phyloP scores from a whole-genome alignment of 2,888 invertebrate species.

The Leptinotarsa juncta region DNA sequence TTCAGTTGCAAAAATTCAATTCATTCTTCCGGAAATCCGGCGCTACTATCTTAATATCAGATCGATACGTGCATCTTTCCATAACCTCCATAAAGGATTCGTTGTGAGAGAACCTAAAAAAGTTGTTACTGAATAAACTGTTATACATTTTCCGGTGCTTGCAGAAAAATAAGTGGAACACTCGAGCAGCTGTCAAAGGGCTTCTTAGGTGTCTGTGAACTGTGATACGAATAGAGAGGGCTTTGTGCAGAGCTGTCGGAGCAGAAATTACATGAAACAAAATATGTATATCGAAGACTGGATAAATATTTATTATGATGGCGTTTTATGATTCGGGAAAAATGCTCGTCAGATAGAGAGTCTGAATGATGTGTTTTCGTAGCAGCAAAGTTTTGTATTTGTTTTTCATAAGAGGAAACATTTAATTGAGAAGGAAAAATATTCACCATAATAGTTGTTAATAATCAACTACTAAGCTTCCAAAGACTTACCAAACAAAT shows the following conservation, averaged over 20 bases:
- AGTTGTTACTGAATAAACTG: conserved; percentile 5
- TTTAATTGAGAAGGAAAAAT: no score
- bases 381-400: no score
- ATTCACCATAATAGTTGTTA: no score
- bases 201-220: conserved; percentile 12
- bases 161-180: conserved; percentile 20
- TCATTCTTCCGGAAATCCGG: background rate
- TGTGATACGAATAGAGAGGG: conserved; percentile 7
- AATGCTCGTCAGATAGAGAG: no score
- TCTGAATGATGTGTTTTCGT: no score
- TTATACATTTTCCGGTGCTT: conserved; percentile 13
- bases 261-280: conserved; percentile 4
- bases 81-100: background rate
- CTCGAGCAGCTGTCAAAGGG: conserved; percentile 18
- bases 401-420: no score
- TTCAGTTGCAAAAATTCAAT: no score
- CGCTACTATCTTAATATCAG: background rate
- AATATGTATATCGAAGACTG: conserved; percentile 10
- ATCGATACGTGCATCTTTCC: conserved; percentile 2
- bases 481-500: no score
- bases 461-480: no score
- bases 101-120: background rate
- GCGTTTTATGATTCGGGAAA: background rate
- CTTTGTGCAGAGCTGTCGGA: conserved; percentile 8
- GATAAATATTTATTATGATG: conserved; percentile 4